Evolutionary conservation across 2,113 vertebrate genomes (phyloP).

Genomic region (Charina bottae): DNA sequence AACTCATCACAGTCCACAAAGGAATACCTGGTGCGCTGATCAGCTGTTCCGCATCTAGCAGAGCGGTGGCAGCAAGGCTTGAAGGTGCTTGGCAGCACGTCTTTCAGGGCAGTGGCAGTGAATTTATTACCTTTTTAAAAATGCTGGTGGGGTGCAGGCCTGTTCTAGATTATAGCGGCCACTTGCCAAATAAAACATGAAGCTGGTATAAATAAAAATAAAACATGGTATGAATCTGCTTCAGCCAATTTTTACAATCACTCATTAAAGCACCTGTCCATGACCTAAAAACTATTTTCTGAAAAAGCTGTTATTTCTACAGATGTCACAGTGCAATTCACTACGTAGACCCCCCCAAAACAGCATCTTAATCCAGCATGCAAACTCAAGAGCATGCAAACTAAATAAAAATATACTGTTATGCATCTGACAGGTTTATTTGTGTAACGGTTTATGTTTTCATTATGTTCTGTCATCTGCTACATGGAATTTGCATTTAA

Average conservation of each 20-base stretch:
- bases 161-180: background rate
- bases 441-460: constrained; percentile 72
- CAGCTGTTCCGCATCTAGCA: background rate
- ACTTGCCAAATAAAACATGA: background rate
- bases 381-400: background rate
- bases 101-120: background rate
- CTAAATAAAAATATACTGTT: constrained; percentile 33
- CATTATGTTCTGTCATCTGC: constrained; percentile 74
- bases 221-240: background rate
- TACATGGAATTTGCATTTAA: constrained; percentile 76
- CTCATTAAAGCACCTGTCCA: background rate
- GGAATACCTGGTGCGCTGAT: background rate
- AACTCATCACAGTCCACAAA: background rate
- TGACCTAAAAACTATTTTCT: background rate
- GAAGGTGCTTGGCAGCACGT: background rate
- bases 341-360: background rate
- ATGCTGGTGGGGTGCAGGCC: background rate
- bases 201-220: background rate
- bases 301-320: background rate
- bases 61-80: background rate
- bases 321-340: background rate
- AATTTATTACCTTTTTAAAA: background rate
- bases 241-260: background rate
- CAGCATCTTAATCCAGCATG: background rate
- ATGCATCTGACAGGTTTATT: constrained; percentile 70